Percentiles rank a stretch among this genome's conserved stretches.
phyloP scores from a whole-genome alignment of 2,797 vertebrate genomes.

The Lacerta agilis region DNA sequence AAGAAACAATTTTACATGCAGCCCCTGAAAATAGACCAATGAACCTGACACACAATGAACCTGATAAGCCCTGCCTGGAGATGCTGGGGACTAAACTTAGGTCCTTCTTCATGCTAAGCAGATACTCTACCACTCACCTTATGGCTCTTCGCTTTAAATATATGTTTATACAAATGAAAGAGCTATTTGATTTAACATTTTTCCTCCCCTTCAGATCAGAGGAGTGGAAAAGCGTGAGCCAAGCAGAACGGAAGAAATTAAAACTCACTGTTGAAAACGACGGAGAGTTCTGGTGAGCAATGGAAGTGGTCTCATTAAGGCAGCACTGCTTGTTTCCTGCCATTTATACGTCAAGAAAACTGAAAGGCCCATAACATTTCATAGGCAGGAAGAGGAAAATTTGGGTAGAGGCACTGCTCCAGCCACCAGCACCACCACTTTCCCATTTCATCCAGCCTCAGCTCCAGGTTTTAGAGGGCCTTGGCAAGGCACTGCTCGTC shows the following conservation, averaged over 20 bases:
- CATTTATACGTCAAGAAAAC: neutral
- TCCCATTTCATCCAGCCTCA: neutral
- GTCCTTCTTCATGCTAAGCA: no score
- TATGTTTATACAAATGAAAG: neutral
- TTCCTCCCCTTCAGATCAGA: slow-evolving; percentile 82
- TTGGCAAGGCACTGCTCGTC: no score
- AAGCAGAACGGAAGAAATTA: slow-evolving; percentile 82
- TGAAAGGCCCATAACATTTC: neutral
- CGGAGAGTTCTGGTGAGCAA: slow-evolving; percentile 94
- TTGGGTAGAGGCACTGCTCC: neutral
- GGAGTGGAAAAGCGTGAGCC: slow-evolving; percentile 90
- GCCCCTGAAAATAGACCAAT: no score
- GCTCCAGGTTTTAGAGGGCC: no score
- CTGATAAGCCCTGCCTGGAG: no score
- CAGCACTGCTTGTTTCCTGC: neutral
- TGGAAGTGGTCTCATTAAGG: neutral
- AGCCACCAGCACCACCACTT: neutral
- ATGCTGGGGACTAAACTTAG: no score
- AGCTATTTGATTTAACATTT: neutral
- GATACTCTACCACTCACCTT: no score
- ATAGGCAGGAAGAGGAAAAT: neutral
- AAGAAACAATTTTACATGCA: no score
- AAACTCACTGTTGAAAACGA: slow-evolving; percentile 89
- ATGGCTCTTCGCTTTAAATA: no score
- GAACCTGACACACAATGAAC: no score